Conservation (phyloP, 2,797 vertebrate genomes). For the Hybognathus amarus region DNA sequence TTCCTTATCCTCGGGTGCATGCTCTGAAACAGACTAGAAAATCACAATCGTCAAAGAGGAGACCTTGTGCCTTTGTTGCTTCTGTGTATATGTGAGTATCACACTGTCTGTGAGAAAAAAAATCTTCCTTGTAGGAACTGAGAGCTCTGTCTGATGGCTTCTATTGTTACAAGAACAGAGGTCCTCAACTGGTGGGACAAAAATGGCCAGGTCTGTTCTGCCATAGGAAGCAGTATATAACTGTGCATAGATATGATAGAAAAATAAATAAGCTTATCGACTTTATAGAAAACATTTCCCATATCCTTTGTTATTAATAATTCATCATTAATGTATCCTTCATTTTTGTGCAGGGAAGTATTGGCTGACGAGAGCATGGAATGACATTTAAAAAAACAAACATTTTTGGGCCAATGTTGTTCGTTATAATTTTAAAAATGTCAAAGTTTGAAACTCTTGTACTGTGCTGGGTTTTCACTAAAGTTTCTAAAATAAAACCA, state of each 20-base stretch:
- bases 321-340: no score
- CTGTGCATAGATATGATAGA: background rate
- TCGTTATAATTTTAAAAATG: background rate
- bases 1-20: slow-evolving; percentile 36
- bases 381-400: background rate
- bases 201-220: background rate
- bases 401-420: background rate
- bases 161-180: background rate
- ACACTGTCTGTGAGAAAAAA: background rate
- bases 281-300: background rate
- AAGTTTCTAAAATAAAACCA: background rate
- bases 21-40: slow-evolving; percentile 33
- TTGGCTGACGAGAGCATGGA: background rate
- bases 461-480: background rate
- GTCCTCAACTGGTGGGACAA: background rate
- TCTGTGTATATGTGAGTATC: slow-evolving; percentile 8
- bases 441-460: background rate
- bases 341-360: background rate
- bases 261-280: background rate
- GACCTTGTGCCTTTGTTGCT: slow-evolving; percentile 5
- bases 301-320: background rate
- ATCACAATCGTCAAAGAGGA: slow-evolving; percentile 25
- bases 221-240: no score
- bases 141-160: background rate
- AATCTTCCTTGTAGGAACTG: background rate